Base-by-base conservation (phyloP, 2,888 invertebrate species). In the Candidula unifasciata region DNA sequence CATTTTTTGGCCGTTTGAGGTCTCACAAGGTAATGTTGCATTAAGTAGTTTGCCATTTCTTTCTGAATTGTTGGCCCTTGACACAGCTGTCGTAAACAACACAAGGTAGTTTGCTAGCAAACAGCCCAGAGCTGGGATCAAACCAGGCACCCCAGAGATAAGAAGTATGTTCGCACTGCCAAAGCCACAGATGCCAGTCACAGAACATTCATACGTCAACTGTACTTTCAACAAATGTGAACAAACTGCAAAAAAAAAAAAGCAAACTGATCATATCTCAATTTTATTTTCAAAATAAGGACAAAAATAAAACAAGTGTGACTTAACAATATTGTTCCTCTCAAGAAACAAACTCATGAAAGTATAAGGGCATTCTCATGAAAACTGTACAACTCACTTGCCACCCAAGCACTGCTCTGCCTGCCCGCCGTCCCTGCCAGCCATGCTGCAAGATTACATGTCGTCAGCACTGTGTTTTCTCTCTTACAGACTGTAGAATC, bases 341-440 rank as follows among this genome's bases (percentile, higher is more conserved):
- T 0, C 69, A 80, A 37, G 80, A 71, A 80, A 80, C 80, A 80
- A 80, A 71, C 80, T 54, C 69, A 80, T 80, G 80, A 80, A 80
- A 80, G 80, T 80, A 54, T 57, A 68, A 69, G 71, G 80, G 80
- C 44, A 80, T 80, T 71, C 57, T 71, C 52, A 80, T 57, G 80
- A 80, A 54, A 54, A 57, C 66, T 57, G 27, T 44, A 79, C 21
- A 30, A 76, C 13, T 60, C 27, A 21, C 30, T 57, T 64, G 35
- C 64, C 35, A 35, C 35, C 24, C 64, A 64, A 35, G 37, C 35
- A 27, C 13, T 3, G 24, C n/a, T 27, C 77, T 35, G 37, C 33
- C 57, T 30, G 27, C 64, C 77, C 64, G 64, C 30, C 54, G n/a
- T 54, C 54, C 27, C 27, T 18, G 54, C 76, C 54, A 54, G 3